Percentiles rank a stretch among this genome's conserved stretches.
phyloP scores from a whole-genome alignment of 1,140 invertebrate species.

The Diploscapter pachys region DNA sequence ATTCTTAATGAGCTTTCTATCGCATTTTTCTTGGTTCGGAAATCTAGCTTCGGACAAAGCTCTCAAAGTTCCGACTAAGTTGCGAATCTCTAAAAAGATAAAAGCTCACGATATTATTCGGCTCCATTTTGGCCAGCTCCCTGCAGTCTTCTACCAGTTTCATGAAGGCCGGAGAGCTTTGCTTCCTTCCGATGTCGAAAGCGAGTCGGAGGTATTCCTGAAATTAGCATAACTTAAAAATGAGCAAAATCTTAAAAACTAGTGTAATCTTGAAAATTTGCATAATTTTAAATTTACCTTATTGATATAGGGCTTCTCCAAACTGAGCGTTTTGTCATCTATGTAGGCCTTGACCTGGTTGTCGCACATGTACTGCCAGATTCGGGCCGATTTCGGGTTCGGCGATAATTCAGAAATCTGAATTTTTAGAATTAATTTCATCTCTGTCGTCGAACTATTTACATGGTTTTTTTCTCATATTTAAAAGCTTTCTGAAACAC shows the following conservation, averaged over 20 bases:
- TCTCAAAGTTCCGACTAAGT: too few species aligned
- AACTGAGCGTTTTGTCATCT: too few species aligned
- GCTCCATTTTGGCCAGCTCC: neutral
- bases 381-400: neutral
- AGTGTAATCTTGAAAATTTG: neutral
- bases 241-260: slow-evolving; percentile 1
- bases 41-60: too few species aligned
- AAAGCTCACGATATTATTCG: slow-evolving; percentile 3
- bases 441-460: too few species aligned
- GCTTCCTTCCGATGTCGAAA: neutral
- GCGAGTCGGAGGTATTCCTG: neutral
- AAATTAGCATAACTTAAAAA: neutral
- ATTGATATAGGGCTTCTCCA: too few species aligned
- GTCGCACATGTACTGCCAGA: slow-evolving; percentile 15
- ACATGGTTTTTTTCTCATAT: too few species aligned
- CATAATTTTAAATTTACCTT: neutral
- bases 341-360: too few species aligned
- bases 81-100: too few species aligned
- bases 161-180: neutral
- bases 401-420: slow-evolving; percentile 9
- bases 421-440: neutral
- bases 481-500: neutral
- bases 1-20: too few species aligned
- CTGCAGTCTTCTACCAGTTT: slow-evolving; percentile 7
- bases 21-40: too few species aligned